phyloP scores from a whole-genome alignment of 35 echinoderm and acorn worm species.

The Lytechinus pictus region DNA sequence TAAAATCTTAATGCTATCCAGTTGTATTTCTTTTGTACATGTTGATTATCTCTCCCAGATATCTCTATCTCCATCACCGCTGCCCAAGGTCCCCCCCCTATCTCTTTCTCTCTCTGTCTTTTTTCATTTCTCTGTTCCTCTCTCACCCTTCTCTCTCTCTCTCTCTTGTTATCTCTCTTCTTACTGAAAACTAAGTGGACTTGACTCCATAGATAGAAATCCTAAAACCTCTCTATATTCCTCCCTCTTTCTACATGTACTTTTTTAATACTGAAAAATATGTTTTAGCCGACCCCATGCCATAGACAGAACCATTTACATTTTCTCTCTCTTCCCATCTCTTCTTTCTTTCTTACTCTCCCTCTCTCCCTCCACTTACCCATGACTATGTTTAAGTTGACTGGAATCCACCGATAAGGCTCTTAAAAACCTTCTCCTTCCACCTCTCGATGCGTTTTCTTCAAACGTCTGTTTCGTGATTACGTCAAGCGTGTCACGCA shows the following conservation, averaged over 20 bases:
- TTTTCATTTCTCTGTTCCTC: neutral
- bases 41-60: too few species aligned
- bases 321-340: neutral
- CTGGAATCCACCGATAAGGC: slow-evolving; percentile 84
- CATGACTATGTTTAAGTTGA: slow-evolving; percentile 50
- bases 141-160: neutral
- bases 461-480: slow-evolving; percentile 95
- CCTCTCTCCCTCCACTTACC: neutral
- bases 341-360: neutral
- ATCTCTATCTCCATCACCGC: too few species aligned
- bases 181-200: too few species aligned
- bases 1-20: too few species aligned
- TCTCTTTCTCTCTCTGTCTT: neutral
- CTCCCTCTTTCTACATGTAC: neutral
- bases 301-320: too few species aligned
- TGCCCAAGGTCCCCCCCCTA: too few species aligned
- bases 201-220: too few species aligned
- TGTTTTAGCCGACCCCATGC: neutral
- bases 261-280: too few species aligned
- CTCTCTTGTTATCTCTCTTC: neutral
- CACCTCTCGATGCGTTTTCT: slow-evolving; percentile 79
- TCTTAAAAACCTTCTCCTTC: slow-evolving; percentile 78
- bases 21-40: too few species aligned
- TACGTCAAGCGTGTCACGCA: slow-evolving; percentile 86
- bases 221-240: too few species aligned